Conservation (phyloP, 1,140 invertebrate genomes). For the Streblospio benedicti region DNA sequence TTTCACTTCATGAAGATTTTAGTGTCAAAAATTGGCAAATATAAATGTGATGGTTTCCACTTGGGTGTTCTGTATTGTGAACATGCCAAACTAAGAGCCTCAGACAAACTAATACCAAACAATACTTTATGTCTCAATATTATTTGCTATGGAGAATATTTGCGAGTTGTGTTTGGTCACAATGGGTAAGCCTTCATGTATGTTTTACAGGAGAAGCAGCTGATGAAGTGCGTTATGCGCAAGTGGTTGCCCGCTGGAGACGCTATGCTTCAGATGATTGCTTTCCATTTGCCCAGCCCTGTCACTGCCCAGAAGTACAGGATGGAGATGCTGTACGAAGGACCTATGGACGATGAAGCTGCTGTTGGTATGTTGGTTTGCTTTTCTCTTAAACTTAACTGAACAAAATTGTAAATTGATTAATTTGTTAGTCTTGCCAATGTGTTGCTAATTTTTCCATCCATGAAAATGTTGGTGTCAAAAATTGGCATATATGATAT, state of each 20-base stretch:
- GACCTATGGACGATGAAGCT: slow-evolving; percentile 89
- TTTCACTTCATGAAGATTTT: neutral
- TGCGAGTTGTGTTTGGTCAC: too few species aligned
- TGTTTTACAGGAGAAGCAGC: too few species aligned
- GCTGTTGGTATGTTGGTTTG: slow-evolving; percentile 66
- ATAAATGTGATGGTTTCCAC: neutral
- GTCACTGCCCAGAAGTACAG: slow-evolving; percentile 98
- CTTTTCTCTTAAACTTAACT: neutral
- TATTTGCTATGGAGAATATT: too few species aligned
- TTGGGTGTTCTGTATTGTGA: too few species aligned
- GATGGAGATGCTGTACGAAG: slow-evolving; percentile 92
- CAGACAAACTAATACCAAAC: too few species aligned
- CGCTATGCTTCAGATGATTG: slow-evolving; percentile 99
- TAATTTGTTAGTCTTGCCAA: neutral
- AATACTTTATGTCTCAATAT: too few species aligned
- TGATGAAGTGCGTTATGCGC: slow-evolving; percentile 69
- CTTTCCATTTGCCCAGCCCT: slow-evolving; percentile 97
- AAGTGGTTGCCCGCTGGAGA: slow-evolving; percentile 99
- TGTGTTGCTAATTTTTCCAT: too few species aligned
- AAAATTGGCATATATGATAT: neutral
- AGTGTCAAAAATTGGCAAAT: neutral
- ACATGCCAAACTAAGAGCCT: too few species aligned
- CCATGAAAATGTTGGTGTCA: neutral
- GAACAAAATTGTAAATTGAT: neutral
- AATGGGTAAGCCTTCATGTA: too few species aligned